Evolutionary conservation across 2,888 invertebrate species (phyloP).

Genomic region (Melitaea athalia): DNA sequence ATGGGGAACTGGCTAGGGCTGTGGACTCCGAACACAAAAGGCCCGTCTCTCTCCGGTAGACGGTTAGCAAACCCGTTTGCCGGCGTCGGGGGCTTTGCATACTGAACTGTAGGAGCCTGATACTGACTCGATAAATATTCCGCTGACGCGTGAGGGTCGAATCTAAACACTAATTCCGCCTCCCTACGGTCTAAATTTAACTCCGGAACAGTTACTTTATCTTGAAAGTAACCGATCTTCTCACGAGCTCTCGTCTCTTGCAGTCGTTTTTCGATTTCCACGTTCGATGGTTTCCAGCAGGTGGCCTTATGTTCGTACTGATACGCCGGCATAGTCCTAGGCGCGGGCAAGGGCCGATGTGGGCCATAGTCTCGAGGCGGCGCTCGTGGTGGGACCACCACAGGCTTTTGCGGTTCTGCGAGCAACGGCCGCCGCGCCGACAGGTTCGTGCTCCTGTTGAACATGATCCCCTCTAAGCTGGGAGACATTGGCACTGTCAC

Average conservation of each 20-base stretch:
- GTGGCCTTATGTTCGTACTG: conserved; percentile 66
- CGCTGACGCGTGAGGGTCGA: conserved; percentile 73
- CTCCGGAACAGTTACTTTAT: conserved; percentile 72
- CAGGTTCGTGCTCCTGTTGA: conserved; percentile 74
- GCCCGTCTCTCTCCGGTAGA: conserved; percentile 78
- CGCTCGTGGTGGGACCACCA: conserved; percentile 72
- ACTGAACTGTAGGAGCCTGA: conserved; percentile 70
- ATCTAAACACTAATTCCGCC: conserved; percentile 76
- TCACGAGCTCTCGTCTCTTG: conserved; percentile 72
- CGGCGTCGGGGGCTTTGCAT: conserved; percentile 72
- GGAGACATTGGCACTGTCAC: conserved; percentile 80
- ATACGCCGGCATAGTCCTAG: conserved; percentile 60
- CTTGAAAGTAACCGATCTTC: conserved; percentile 78
- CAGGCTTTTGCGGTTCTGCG: conserved; percentile 76
- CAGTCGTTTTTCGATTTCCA: conserved; percentile 73
- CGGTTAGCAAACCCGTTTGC: conserved; percentile 71
- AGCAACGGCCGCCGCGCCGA: conserved; percentile 77
- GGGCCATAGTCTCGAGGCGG: conserved; percentile 72
- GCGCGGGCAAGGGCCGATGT: conserved; percentile 64
- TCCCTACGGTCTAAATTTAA: conserved; percentile 73
- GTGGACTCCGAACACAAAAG: conserved; percentile 84
- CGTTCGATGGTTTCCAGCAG: conserved; percentile 77
- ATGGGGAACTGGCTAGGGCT: conserved; percentile 78
- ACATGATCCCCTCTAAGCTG: conserved; percentile 78
- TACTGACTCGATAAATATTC: conserved; percentile 74